phyloP scores from a whole-genome alignment of 1,140 invertebrate genomes.

The Pectinophora gossypiella region DNA sequence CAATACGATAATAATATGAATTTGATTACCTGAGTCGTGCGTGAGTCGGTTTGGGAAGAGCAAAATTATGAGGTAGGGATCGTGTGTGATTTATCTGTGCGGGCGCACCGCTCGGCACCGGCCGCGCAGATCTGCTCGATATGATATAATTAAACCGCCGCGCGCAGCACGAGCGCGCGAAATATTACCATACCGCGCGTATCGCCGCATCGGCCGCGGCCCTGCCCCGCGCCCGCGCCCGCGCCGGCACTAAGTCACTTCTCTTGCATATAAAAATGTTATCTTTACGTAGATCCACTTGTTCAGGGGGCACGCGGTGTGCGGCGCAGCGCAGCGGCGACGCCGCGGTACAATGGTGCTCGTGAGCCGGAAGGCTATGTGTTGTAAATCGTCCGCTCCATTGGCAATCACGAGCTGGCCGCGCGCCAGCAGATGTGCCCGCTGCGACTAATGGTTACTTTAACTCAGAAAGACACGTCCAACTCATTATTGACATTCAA shows the following conservation, averaged over 20 bases:
- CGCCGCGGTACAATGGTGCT: too few species aligned
- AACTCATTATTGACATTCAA: neutral
- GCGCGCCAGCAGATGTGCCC: too few species aligned
- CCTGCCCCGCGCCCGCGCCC: slow-evolving; percentile 9
- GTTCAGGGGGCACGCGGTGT: too few species aligned
- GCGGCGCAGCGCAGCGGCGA: too few species aligned
- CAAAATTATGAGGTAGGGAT: neutral
- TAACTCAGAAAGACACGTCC: too few species aligned
- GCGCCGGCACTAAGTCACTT: slow-evolving; percentile 1
- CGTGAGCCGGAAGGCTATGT: neutral
- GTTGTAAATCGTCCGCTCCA: neutral
- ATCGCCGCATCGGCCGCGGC: neutral
- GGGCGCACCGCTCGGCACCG: neutral
- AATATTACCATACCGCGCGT: slow-evolving; percentile 47
- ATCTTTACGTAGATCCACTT: neutral
- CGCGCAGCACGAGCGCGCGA: slow-evolving; percentile 43
- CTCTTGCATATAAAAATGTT: neutral
- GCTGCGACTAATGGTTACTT: too few species aligned
- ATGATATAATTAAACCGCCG: slow-evolving; percentile 49
- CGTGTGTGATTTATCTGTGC: neutral
- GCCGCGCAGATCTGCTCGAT: slow-evolving; percentile 29
- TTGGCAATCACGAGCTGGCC: neutral
- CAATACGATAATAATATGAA: neutral
- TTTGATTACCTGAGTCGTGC: neutral
- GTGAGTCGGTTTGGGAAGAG: neutral